Evolutionary conservation across 2,888 invertebrate species (phyloP).

Genomic region (Andrena haemorrhoa): DNA sequence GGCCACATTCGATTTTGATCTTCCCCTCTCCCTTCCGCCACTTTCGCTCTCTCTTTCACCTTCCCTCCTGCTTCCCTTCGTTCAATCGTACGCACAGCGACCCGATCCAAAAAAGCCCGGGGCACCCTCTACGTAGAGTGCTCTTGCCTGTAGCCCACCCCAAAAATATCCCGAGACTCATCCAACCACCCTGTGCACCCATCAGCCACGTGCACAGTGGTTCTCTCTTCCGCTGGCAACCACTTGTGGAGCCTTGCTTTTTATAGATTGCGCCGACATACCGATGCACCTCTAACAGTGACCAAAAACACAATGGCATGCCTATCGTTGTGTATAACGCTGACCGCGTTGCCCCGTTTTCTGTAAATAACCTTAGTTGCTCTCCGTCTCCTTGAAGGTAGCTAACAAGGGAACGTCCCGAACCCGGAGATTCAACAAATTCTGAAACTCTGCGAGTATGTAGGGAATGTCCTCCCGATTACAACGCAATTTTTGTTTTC

Average conservation of each 20-base stretch:
- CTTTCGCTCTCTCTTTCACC: constrained; percentile 46
- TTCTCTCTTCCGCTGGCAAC: constrained; percentile 70
- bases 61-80: constrained; percentile 58
- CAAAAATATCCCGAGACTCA: constrained; percentile 73
- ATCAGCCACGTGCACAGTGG: constrained; percentile 73
- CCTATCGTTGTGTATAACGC: too few species aligned
- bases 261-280: constrained; percentile 15
- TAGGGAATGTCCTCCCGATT: too few species aligned
- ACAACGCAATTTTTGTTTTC: too few species aligned
- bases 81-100: constrained; percentile 62
- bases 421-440: too few species aligned
- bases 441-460: too few species aligned
- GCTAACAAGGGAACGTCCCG: too few species aligned
- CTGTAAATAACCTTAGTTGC: too few species aligned
- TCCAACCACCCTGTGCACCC: constrained; percentile 73
- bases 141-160: constrained; percentile 75
- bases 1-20: constrained; percentile 61
- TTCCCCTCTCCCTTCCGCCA: constrained; percentile 45
- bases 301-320: neutral
- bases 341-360: too few species aligned
- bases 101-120: constrained; percentile 76
- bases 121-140: constrained; percentile 75
- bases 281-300: neutral
- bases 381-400: too few species aligned
- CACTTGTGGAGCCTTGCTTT: constrained; percentile 67